phyloP scores from a whole-genome alignment of 2,797 vertebrate species.

The Lagorchestes hirsutus region DNA sequence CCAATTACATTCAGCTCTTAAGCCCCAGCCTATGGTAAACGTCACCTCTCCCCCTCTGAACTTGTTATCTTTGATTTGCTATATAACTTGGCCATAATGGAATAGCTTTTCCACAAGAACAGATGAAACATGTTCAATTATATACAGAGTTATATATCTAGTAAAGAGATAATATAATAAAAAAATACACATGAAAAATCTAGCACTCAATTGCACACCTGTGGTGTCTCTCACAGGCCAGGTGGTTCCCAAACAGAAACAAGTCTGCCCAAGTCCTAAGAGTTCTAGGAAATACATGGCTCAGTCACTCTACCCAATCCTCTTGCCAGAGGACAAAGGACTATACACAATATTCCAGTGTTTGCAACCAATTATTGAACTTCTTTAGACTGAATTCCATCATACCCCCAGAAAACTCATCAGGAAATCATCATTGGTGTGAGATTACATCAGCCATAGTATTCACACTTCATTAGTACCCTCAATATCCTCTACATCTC shows the following conservation, averaged over 20 bases:
- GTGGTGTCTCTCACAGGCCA: background rate
- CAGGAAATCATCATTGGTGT: background rate
- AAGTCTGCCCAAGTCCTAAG: background rate
- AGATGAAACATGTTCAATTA: background rate
- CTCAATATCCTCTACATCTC: background rate
- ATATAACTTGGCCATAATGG: background rate
- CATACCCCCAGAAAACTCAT: background rate
- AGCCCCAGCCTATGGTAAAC: background rate
- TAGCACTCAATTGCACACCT: background rate
- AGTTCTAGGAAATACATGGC: background rate
- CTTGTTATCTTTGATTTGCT: background rate
- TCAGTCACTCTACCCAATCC: background rate
- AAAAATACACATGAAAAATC: background rate
- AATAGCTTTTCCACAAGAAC: background rate
- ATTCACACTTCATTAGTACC: background rate
- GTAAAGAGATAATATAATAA: background rate
- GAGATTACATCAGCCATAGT: background rate
- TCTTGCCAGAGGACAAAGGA: background rate
- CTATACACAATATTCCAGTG: background rate
- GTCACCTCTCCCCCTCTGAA: background rate
- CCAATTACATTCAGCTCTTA: background rate
- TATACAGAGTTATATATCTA: background rate
- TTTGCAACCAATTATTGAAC: background rate
- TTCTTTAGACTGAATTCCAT: background rate
- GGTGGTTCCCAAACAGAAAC: background rate